Conservation (phyloP, 2,113 vertebrate species). For the Xerus inauris region DNA sequence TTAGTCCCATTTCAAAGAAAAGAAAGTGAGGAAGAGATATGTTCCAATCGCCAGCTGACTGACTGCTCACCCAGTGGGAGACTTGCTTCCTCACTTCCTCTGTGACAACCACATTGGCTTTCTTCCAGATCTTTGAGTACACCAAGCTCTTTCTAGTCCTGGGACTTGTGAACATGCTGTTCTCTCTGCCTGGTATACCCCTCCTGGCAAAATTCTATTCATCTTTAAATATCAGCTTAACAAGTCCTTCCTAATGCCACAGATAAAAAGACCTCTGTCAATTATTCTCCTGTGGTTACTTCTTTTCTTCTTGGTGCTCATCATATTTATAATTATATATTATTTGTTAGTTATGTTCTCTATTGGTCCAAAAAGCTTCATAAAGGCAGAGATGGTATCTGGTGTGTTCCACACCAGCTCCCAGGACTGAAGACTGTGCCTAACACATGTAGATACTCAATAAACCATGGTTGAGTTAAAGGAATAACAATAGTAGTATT, state of each 20-base stretch:
- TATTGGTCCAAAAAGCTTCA: background rate
- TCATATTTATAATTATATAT: background rate
- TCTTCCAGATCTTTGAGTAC: background rate
- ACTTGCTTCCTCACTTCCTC: background rate
- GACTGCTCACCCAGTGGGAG: background rate
- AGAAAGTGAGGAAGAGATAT: background rate
- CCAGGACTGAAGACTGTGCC: background rate
- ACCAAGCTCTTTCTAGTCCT: background rate
- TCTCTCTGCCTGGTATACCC: slow-evolving; percentile 13
- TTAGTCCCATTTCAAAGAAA: slow-evolving; percentile 48
- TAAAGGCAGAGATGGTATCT: background rate
- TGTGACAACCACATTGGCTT: background rate
- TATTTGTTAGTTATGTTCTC: background rate
- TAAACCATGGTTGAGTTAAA: background rate
- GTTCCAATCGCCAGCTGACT: background rate
- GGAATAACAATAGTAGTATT: background rate
- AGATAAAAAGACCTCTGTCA: background rate
- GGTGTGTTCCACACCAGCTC: background rate
- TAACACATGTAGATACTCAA: background rate
- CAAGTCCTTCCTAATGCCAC: background rate
- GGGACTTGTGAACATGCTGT: slow-evolving; percentile 6
- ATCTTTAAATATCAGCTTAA: slow-evolving; percentile 40
- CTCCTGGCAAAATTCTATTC: slow-evolving; percentile 39
- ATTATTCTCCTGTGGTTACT: background rate
- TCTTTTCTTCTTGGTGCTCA: slow-evolving; percentile 1